phyloP scores from a whole-genome alignment of 2,888 invertebrate genomes.

The Acholoe squamosa region DNA sequence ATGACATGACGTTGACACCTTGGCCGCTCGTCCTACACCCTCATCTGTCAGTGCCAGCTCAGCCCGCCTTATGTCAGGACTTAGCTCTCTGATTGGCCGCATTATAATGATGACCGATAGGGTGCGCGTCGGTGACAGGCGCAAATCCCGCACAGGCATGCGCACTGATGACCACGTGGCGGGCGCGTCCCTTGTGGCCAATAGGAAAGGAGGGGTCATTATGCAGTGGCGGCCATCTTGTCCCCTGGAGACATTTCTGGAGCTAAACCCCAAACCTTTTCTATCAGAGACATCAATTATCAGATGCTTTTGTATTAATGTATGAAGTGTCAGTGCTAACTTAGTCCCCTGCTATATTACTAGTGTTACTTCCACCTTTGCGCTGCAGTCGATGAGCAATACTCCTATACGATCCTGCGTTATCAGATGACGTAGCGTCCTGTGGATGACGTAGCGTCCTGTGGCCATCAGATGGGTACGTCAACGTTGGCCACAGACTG shows the following conservation, averaged over 20 bases:
- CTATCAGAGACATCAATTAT: too few relatives aligned
- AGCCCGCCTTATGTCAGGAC: constrained; percentile 49
- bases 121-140: constrained; percentile 18
- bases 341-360: too few relatives aligned
- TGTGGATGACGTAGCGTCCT: background rate
- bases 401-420: background rate
- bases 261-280: too few relatives aligned
- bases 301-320: too few relatives aligned
- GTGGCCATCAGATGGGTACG: background rate
- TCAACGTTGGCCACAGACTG: background rate
- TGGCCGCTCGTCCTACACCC: background rate
- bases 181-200: constrained; percentile 40
- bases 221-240: too few relatives aligned
- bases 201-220: background rate
- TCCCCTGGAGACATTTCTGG: too few relatives aligned
- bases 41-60: constrained; percentile 56
- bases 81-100: constrained; percentile 58
- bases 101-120: constrained; percentile 55
- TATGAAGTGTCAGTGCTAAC: too few relatives aligned
- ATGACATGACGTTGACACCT: constrained; percentile 18
- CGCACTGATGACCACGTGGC: constrained; percentile 47
- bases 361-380: too few relatives aligned
- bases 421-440: too few relatives aligned
- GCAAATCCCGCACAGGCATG: background rate
- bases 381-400: too few relatives aligned